Percentiles rank a stretch among this genome's conserved stretches.
These are phyloP conservation scores for Ferdinandea cuprea DNA, from an alignment of 2,888 invertebrate species.

Conservation along the genomic window DNA sequence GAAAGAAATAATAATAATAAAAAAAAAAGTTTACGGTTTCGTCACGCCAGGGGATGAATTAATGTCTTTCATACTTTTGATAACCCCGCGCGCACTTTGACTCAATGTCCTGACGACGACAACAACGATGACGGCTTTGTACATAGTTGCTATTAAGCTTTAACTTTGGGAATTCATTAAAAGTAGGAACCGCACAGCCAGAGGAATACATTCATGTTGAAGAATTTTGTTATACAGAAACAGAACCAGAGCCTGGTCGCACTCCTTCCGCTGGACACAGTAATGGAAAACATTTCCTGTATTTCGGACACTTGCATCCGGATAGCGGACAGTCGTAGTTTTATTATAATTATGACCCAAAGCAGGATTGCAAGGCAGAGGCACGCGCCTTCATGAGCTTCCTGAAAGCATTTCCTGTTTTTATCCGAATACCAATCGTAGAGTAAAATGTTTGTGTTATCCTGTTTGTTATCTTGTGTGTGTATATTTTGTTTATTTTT, in stretches of 20 bases:
- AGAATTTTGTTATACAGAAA: conserved; percentile 52
- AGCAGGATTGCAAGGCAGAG: conserved; percentile 59
- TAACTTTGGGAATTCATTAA: conserved; percentile 74
- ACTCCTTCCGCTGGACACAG: conserved; percentile 59
- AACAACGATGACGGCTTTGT: conserved; percentile 46
- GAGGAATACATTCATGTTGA: conserved; percentile 45
- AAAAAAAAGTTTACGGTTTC: conserved; percentile 72
- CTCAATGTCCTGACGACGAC: no score
- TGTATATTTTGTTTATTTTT: neutral
- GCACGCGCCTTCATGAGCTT: conserved; percentile 73
- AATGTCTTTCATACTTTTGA: conserved; percentile 65
- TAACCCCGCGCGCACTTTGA: conserved; percentile 29
- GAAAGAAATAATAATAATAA: conserved; percentile 52
- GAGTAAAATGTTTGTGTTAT: conserved; percentile 45
- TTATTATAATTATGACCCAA: conserved; percentile 74
- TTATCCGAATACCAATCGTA: conserved; percentile 63
- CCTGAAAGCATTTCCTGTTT: conserved; percentile 70
- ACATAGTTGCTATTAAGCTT: conserved; percentile 56
- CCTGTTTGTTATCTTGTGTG: conserved; percentile 46
- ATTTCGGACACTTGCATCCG: conserved; percentile 74
- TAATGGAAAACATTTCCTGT: conserved; percentile 73
- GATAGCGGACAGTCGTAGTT: conserved; percentile 67
- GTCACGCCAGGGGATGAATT: conserved; percentile 74
- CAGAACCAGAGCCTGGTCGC: neutral
- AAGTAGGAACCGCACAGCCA: conserved; percentile 20